Evolutionary conservation across 2,797 vertebrate genomes (phyloP).

Genomic region (Esox masquinongy): DNA sequence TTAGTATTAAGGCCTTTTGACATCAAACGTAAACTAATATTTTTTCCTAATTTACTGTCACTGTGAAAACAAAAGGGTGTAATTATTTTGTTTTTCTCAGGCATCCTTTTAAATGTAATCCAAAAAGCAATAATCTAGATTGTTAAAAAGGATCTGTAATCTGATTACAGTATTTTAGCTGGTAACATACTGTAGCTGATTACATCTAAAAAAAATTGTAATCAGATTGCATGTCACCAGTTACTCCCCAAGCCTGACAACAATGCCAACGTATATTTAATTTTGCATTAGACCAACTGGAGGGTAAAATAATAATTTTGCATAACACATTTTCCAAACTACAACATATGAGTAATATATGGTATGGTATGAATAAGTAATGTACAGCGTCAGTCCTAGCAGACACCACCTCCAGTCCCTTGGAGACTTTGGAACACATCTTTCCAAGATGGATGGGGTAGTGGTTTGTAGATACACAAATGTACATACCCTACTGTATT

Average conservation of each 20-base stretch:
- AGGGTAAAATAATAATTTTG: not conserved
- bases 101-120: too few relatives aligned
- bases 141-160: too few relatives aligned
- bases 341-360: not conserved
- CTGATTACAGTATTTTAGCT: too few relatives aligned
- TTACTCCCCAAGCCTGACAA: slow-evolving; percentile 15
- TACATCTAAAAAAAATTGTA: too few relatives aligned
- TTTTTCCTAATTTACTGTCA: too few relatives aligned
- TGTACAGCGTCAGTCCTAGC: not conserved
- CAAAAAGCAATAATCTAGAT: too few relatives aligned
- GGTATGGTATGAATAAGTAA: not conserved
- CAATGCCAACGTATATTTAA: not conserved
- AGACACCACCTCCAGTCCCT: not conserved
- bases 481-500: slow-evolving; percentile 1
- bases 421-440: not conserved
- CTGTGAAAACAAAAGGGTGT: too few relatives aligned
- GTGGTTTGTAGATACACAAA: not conserved
- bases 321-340: not conserved
- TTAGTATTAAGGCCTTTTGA: too few relatives aligned
- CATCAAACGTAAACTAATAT: too few relatives aligned
- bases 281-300: not conserved
- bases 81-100: too few relatives aligned
- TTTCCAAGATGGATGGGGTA: not conserved
- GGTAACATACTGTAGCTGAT: too few relatives aligned
- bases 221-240: not conserved